A percentile compares a stretch with the other conserved stretches of the same genome.
phyloP scores from a whole-genome alignment of 2,888 invertebrate genomes.

The Campopleginae sp. region DNA sequence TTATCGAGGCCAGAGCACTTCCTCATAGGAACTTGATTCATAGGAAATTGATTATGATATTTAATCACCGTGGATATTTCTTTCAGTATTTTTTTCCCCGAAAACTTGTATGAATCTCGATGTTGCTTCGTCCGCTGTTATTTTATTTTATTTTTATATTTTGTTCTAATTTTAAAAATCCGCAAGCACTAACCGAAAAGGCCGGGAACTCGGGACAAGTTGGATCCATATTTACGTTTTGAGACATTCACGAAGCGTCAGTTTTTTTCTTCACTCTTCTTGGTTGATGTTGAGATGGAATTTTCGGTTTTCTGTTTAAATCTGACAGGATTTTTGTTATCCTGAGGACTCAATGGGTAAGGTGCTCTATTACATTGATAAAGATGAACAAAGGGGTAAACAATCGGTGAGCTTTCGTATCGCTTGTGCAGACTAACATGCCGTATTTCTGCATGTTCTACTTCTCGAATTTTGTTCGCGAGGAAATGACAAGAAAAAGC shows the following conservation, averaged over 20 bases:
- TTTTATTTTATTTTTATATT: slow-evolving; percentile 24
- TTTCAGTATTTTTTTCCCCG: slow-evolving; percentile 43
- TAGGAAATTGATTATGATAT: background rate
- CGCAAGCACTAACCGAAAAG: slow-evolving; percentile 38
- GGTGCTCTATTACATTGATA: slow-evolving; percentile 83
- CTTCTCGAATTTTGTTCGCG: slow-evolving; percentile 24
- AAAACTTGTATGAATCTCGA: slow-evolving; percentile 3
- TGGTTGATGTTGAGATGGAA: slow-evolving; percentile 27
- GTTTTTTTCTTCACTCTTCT: background rate
- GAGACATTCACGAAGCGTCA: background rate
- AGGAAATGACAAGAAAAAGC: slow-evolving; percentile 9
- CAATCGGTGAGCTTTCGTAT: slow-evolving; percentile 81
- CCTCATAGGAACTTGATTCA: background rate
- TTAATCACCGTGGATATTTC: slow-evolving; percentile 38
- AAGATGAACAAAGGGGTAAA: slow-evolving; percentile 79
- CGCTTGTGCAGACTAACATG: slow-evolving; percentile 77
- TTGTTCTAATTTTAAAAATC: slow-evolving; percentile 51
- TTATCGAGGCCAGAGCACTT: slow-evolving; percentile 16
- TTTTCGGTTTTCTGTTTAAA: slow-evolving; percentile 74
- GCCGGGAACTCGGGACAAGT: slow-evolving; percentile 16
- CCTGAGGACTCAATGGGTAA: slow-evolving; percentile 82
- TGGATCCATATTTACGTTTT: slow-evolving; percentile 23
- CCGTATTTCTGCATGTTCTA: slow-evolving; percentile 53
- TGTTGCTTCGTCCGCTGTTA: background rate
- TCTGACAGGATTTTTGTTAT: slow-evolving; percentile 82